Evolutionary conservation across 2,888 invertebrate species (phyloP).

Genomic region (Ctena decussata): DNA sequence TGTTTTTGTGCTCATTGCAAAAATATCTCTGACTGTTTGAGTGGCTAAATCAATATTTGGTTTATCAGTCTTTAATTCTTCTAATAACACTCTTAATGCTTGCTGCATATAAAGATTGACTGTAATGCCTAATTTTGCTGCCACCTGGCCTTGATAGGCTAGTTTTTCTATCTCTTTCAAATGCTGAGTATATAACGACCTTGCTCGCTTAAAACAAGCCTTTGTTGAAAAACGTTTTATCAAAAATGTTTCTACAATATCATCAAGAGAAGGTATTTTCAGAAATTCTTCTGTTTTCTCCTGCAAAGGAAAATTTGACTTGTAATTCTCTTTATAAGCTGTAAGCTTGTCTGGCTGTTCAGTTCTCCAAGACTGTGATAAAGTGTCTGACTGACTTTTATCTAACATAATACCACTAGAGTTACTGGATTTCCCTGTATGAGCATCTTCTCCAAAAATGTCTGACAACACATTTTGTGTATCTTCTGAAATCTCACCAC

Average conservation of each 20-base stretch:
- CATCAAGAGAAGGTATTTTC: not conserved
- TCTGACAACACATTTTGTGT: not conserved
- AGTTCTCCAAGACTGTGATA: not conserved
- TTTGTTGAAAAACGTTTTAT: not conserved
- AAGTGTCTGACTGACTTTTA: not conserved
- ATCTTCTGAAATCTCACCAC: not conserved
- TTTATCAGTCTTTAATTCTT: not conserved
- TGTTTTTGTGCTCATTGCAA: conserved; percentile 49
- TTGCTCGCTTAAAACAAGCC: not conserved
- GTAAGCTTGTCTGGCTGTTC: not conserved
- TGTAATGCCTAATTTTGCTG: conserved; percentile 9
- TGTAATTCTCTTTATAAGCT: not conserved
- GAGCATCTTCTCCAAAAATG: not conserved
- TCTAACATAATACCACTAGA: not conserved
- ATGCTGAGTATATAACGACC: not conserved
- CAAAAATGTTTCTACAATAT: conserved; percentile 22
- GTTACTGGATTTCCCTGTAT: not conserved
- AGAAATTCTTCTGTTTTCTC: not conserved
- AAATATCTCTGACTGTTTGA: conserved; percentile 48
- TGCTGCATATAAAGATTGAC: conserved; percentile 36
- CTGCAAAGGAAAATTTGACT: not conserved
- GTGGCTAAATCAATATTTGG: conserved; percentile 28
- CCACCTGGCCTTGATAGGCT: conserved; percentile 41
- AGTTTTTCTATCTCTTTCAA: conserved; percentile 37
- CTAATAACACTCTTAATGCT: conserved; percentile 16